Evolutionary conservation across 2,113 vertebrate genomes (phyloP).

Genomic region (Gobio gobio): DNA sequence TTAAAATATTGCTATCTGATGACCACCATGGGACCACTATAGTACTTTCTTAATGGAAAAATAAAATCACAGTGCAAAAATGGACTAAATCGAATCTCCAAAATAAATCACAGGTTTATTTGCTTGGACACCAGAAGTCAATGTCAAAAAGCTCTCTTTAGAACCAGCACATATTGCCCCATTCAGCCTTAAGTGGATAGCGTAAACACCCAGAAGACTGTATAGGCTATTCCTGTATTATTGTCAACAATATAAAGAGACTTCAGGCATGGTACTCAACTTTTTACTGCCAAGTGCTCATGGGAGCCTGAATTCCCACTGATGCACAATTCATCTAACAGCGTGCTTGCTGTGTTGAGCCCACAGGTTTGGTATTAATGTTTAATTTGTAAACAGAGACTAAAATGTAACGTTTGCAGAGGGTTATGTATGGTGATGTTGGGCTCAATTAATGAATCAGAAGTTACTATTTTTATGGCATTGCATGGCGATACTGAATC

Average conservation of each 20-base stretch:
- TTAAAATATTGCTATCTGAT: background rate
- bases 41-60: background rate
- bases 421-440: constrained; percentile 8
- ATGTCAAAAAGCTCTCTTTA: background rate
- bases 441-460: background rate
- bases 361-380: constrained; percentile 21
- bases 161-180: background rate
- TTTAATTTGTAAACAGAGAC: constrained; percentile 3
- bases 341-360: constrained; percentile 6
- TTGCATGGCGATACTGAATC: background rate
- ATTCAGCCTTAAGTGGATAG: background rate
- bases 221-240: constrained; percentile 15
- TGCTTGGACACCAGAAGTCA: background rate
- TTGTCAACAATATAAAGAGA: constrained; percentile 15
- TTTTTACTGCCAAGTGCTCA: constrained; percentile 46
- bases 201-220: constrained; percentile 9
- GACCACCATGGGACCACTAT: background rate
- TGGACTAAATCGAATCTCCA: background rate
- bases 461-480: background rate
- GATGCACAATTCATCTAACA: constrained; percentile 45
- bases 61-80: background rate
- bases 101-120: background rate
- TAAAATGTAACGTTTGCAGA: constrained; percentile 5
- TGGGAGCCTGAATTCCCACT: constrained; percentile 39
- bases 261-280: background rate